phyloP scores from a whole-genome alignment of 2,113 vertebrate genomes.

The Alligator mississippiensis region DNA sequence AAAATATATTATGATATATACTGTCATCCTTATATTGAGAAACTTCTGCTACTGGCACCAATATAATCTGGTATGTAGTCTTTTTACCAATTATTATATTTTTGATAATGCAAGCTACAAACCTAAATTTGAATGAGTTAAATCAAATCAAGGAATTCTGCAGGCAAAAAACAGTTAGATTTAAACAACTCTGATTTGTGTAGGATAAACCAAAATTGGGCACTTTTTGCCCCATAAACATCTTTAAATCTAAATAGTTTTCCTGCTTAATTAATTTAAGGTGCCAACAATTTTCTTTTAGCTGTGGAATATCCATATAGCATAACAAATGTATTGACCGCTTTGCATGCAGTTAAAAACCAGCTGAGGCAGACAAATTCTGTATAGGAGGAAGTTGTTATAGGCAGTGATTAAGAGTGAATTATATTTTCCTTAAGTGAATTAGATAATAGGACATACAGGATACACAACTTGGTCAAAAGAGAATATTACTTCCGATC shows the following conservation, averaged over 20 bases:
- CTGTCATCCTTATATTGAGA: no score
- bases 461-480: neutral
- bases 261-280: neutral
- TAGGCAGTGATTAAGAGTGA: neutral
- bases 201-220: neutral
- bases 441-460: neutral
- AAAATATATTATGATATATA: neutral
- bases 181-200: neutral
- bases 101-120: neutral
- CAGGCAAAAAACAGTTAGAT: neutral
- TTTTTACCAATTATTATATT: neutral
- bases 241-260: neutral
- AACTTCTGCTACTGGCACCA: no score
- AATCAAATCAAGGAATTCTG: neutral
- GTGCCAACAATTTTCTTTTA: neutral
- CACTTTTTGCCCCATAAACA: neutral
- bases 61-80: no score
- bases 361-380: neutral
- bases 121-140: neutral
- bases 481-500: neutral
- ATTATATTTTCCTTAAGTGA: neutral
- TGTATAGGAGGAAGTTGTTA: neutral
- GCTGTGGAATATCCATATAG: neutral
- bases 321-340: neutral
- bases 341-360: neutral